These are phyloP conservation scores for Galerucella pusilla DNA, from an alignment of 2,888 invertebrate genomes.

Conservation along the genomic window DNA sequence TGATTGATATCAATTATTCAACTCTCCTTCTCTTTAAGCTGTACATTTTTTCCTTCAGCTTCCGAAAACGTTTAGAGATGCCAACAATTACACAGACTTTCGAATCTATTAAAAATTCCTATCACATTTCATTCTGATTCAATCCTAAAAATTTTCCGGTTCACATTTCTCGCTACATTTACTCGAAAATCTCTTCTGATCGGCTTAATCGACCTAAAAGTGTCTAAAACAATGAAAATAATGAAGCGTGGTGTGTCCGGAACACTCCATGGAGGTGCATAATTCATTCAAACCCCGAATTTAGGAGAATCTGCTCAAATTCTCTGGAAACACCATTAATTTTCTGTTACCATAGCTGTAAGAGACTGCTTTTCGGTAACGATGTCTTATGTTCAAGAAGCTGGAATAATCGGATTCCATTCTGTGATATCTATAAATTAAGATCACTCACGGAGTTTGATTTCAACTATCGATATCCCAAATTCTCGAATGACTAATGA, in stretches of 20 bases:
- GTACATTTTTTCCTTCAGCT: no score
- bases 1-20: no score
- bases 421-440: slow-evolving; percentile 33
- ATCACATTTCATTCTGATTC: slow-evolving; percentile 5
- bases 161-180: slow-evolving; percentile 30
- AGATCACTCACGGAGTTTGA: not conserved
- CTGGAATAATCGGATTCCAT: slow-evolving; percentile 48
- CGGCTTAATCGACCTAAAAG: slow-evolving; percentile 23
- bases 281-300: slow-evolving; percentile 52
- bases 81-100: not conserved
- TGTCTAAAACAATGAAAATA: slow-evolving; percentile 38
- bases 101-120: not conserved
- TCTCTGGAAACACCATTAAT: slow-evolving; percentile 54
- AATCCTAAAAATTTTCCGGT: slow-evolving; percentile 16
- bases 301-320: slow-evolving; percentile 48
- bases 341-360: slow-evolving; percentile 52
- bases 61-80: no score
- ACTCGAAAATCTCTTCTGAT: slow-evolving; percentile 21
- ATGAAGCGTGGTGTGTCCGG: slow-evolving; percentile 34
- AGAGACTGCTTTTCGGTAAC: slow-evolving; percentile 45
- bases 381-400: slow-evolving; percentile 40
- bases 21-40: no score
- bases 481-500: not conserved
- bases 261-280: slow-evolving; percentile 39
- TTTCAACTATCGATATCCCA: not conserved